Percentiles rank a stretch among this genome's conserved stretches.
Evolutionary conservation across 2,113 vertebrate genomes (phyloP).

Genomic region (Origma solitaria): DNA sequence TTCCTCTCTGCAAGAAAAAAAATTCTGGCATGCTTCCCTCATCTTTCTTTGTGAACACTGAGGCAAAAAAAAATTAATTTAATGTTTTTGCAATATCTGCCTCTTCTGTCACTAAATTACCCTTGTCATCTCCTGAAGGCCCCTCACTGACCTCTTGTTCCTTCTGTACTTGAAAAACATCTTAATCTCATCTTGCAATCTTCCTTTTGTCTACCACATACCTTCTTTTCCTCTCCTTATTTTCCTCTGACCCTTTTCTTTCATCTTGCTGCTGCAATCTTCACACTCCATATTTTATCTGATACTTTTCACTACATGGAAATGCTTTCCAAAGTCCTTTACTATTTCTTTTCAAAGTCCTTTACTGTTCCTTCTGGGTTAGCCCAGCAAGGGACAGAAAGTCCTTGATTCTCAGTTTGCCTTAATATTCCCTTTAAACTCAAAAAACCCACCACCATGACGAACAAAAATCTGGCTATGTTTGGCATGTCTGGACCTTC

Average conservation of each 20-base stretch:
- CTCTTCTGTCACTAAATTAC: conserved; percentile 54
- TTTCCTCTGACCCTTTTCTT: conserved; percentile 19
- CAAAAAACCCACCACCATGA: rapidly evolving
- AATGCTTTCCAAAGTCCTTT: neutral
- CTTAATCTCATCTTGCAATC: conserved; percentile 60
- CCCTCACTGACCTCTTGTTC: conserved; percentile 53
- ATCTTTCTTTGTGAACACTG: conserved; percentile 30
- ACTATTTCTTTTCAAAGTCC: neutral
- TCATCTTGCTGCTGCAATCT: conserved; percentile 37
- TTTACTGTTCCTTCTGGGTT: neutral
- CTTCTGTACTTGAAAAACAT: conserved; percentile 54
- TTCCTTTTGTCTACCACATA: conserved; percentile 43
- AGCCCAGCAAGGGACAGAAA: neutral
- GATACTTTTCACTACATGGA: neutral
- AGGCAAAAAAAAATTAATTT: conserved; percentile 21
- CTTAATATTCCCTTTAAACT: neutral
- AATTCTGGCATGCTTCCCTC: conserved; percentile 21
- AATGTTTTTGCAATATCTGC: conserved; percentile 47
- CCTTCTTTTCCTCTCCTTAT: conserved; percentile 23
- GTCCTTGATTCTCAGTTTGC: neutral
- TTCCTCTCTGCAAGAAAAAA: neutral
- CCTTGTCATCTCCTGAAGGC: conserved; percentile 48
- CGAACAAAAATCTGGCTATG: neutral
- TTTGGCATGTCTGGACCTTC: neutral
- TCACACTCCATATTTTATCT: conserved; percentile 13